phyloP scores from a whole-genome alignment of 2,113 vertebrate genomes.

The Eurystomus gularis region DNA sequence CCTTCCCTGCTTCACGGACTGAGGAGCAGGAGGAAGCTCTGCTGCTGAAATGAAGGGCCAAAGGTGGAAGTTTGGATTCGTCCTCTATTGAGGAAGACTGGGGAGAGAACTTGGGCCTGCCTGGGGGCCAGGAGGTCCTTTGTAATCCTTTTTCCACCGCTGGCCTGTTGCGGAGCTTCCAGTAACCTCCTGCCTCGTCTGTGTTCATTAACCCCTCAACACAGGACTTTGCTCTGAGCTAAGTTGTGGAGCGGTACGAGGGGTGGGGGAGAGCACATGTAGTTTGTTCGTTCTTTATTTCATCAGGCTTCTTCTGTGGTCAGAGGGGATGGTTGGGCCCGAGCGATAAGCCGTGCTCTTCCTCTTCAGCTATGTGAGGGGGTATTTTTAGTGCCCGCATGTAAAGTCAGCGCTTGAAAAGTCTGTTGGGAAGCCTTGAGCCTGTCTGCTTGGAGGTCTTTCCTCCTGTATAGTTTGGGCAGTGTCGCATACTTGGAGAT shows the following conservation, averaged over 20 bases:
- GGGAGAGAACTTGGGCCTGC: background rate
- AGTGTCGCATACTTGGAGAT: background rate
- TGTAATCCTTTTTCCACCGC: background rate
- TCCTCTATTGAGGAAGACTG: background rate
- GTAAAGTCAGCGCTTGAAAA: background rate
- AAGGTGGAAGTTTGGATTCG: background rate
- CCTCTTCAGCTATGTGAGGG: background rate
- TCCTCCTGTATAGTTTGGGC: background rate
- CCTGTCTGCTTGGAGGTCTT: background rate
- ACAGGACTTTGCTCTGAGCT: background rate
- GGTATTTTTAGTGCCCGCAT: background rate
- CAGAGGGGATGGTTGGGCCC: background rate
- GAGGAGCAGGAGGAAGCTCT: background rate
- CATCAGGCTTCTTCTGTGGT: background rate
- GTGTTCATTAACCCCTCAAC: background rate
- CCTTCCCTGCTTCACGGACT: background rate
- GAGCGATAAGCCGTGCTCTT: constrained; percentile 37
- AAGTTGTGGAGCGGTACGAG: background rate
- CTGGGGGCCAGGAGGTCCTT: background rate
- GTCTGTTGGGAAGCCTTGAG: background rate
- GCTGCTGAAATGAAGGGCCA: background rate
- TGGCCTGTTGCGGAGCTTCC: background rate
- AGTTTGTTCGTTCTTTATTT: background rate
- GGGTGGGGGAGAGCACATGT: background rate
- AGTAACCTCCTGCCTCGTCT: background rate